Conservation (phyloP, 1,140 invertebrate genomes). For the Cherax quadricarinatus region DNA sequence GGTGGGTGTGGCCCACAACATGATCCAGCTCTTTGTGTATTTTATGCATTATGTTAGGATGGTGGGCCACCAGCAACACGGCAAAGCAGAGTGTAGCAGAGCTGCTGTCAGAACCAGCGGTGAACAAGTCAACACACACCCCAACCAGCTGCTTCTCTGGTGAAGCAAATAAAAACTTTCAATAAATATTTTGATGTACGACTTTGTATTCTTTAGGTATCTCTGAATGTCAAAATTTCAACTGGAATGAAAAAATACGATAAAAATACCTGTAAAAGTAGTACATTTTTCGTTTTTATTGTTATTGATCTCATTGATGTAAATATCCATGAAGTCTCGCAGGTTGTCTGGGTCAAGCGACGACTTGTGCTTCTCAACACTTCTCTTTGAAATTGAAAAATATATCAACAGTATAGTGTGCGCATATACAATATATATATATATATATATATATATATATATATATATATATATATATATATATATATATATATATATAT, state of each 20-base stretch:
- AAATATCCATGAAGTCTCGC: neutral
- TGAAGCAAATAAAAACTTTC: neutral
- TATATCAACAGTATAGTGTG: neutral
- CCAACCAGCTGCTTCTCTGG: neutral
- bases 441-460: no score
- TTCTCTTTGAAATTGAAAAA: neutral
- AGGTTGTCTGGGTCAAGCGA: neutral
- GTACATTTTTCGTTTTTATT: neutral
- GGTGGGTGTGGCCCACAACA: neutral
- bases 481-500: no score
- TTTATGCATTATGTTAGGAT: neutral
- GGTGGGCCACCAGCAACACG: neutral
- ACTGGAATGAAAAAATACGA: neutral
- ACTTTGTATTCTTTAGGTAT: neutral
- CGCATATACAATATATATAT: no score
- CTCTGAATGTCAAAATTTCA: neutral
- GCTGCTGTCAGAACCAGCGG: neutral
- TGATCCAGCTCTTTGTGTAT: neutral
- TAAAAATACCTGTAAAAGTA: neutral
- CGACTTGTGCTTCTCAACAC: neutral
- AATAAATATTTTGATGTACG: no score
- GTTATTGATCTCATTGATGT: slow-evolving; percentile 7
- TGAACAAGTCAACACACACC: neutral
- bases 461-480: no score
- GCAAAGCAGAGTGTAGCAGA: neutral